Evolutionary conservation across 1,140 invertebrate species (phyloP), one percentile per base, ranked within the genome.

Genomic region (Thalassaphorura encarpata): DNA sequence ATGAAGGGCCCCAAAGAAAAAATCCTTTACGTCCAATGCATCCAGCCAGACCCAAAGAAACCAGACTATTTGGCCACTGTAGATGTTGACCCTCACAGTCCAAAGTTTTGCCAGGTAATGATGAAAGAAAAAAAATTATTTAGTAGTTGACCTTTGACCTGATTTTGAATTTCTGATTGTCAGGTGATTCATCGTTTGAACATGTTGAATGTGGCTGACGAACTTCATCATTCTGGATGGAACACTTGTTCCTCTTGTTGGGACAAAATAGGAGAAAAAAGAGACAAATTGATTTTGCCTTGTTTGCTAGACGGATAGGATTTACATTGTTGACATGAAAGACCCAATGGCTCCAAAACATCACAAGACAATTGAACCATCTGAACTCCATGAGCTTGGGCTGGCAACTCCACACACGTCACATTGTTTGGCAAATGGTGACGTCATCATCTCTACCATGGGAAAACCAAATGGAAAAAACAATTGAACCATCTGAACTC

Each of bases 151-250:
- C 27, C 4, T 43, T 40, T 13, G n/a, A n/a, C n/a, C n/a, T n/a
- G n/a, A n/a, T n/a, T n/a, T n/a, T n/a, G n/a, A n/a, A n/a, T n/a
- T n/a, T n/a, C n/a, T n/a, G 24, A 53, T 42, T 67, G 46, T 0
- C 67, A 97, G 93, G 85, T 97, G 2, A 85, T 97, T 47, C 83
- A 89, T 68, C 83, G 89, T 45, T 76, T 89, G 0, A 76, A 82
- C 55, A 84, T 92, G 67, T 80, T 82, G n/a, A 71, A 84, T 51
- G 67, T 77, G 4, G 85, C 83, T 1, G 89, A 98, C 68, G 94
- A 98, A 71, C 69, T 98, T 0, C 94, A 98, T 69, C 94, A 97
- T 69, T 85, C 82, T 18, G 94, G 93, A 0, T 97, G 93, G 93
- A 97, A 97, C 69, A 80, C 89, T 8, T 98, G 94, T 69, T 54